phyloP scores from a whole-genome alignment of 2,113 vertebrate species.

The Raja brachyura region DNA sequence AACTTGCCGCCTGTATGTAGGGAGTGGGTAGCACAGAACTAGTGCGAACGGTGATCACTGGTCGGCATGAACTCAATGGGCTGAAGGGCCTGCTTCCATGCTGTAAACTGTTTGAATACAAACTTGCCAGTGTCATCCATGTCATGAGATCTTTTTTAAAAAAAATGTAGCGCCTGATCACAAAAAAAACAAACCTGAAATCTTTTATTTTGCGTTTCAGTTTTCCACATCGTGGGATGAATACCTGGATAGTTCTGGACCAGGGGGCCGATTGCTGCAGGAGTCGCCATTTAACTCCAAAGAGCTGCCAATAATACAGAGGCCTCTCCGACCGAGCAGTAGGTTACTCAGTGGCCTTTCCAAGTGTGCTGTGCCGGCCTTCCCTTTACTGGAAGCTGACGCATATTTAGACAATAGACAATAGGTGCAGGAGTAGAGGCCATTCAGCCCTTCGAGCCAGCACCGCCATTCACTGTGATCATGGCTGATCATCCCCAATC shows the following conservation, averaged over 20 bases:
- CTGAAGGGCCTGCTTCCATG: no score
- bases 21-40: no score
- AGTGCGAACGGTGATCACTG: no score
- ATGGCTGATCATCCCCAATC: no score
- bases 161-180: background rate
- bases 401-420: background rate
- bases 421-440: no score
- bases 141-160: no score
- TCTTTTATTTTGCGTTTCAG: background rate
- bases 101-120: background rate
- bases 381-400: background rate
- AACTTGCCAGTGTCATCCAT: background rate
- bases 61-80: no score
- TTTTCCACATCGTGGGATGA: constrained; percentile 67
- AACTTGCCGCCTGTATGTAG: no score
- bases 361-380: no score
- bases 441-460: no score
- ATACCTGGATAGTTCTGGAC: constrained; percentile 73
- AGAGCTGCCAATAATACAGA: constrained; percentile 59
- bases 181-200: background rate
- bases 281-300: constrained; percentile 56
- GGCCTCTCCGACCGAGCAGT: constrained; percentile 71
- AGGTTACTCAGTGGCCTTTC: constrained; percentile 47
- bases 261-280: constrained; percentile 60
- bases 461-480: no score